phyloP scores from a whole-genome alignment of 2,113 vertebrate genomes.

The Erythrolamprus reginae region DNA sequence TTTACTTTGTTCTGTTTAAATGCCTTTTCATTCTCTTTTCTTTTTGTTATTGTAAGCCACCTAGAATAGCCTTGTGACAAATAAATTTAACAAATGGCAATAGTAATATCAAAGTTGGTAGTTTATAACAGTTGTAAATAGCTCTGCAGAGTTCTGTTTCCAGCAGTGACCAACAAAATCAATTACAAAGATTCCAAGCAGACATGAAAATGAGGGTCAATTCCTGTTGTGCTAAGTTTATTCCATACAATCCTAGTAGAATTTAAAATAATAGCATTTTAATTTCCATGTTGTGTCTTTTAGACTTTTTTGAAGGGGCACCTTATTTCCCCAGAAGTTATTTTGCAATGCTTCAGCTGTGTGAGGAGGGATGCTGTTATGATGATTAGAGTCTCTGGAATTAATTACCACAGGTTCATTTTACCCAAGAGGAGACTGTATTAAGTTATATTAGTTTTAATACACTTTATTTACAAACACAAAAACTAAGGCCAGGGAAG shows the following conservation, averaged over 20 bases:
- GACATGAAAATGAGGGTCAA: not conserved
- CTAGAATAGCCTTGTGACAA: not conserved
- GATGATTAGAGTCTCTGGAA: not conserved
- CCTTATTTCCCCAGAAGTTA: not conserved
- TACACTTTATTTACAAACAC: not conserved
- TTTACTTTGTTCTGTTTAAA: not conserved
- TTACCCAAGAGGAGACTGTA: not conserved
- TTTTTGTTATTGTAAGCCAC: not conserved
- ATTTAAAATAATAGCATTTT: not conserved
- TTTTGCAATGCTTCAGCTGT: not conserved
- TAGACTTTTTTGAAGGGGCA: not conserved
- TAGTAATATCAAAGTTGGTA: not conserved
- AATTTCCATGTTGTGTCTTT: not conserved
- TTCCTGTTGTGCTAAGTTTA: not conserved
- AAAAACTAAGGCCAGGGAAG: not conserved
- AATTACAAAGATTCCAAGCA: not conserved
- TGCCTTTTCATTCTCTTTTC: not conserved
- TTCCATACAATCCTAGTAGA: not conserved
- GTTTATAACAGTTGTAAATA: not conserved
- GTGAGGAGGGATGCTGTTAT: not conserved
- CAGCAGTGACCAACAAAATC: not conserved
- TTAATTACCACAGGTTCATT: not conserved
- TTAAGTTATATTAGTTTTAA: not conserved
- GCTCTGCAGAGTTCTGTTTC: not conserved
- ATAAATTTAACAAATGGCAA: not conserved